Base-by-base conservation (phyloP, 2,113 vertebrate genomes). In the Emydocephalus ijimae region DNA sequence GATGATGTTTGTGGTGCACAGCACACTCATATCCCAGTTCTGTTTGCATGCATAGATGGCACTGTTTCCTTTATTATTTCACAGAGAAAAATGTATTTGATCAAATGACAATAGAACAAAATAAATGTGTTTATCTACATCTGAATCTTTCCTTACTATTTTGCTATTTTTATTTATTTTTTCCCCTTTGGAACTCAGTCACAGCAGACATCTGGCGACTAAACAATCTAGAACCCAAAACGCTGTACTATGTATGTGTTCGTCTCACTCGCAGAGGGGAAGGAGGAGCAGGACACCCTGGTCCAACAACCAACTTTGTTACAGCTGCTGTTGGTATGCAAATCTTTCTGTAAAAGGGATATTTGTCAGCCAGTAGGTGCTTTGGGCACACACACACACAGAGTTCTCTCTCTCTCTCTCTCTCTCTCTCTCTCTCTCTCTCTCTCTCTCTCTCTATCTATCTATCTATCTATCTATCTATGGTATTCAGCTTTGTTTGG, bases 211-310 rank as follows among this genome's bases (percentile, higher is more conserved):
- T 96, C 18, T 97, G 98, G 91, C 98, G 97, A 85, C 94, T 99
- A 92, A 97, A 98, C 56, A 96, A 97, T 89, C 94, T 99, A 95
- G 97, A 98, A 91, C 98, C 98, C 18, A 98, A 97, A 93, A 98
- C 98, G 1, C 97, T 98, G 1, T 99, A 98, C 29, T 97, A 97
- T n/a, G 96, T 98, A 54, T 98, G 97, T 90, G 98, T 99, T 93
- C 98, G 98, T 96, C 96, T 99, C 91, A 97, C 97, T 93, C 98
- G 98, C 2, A 95, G 87, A 69, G 98, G 98, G 61, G 97, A 97
- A 39, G 98, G 98, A 2, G 98, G 98, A 23, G 97, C 97, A 69
- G 98, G 98, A 21, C 97, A 98, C 21, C 98, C 98, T 56, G 98
- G 98, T 52, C 98, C 98, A 0, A 95, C 97, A 94, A 97, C 96